A percentile compares a stretch with the other conserved stretches of the same genome.
These are phyloP conservation scores for Kuschelorhynchus macadamiae DNA, from an alignment of 2,888 invertebrate genomes.

Conservation along the genomic window DNA sequence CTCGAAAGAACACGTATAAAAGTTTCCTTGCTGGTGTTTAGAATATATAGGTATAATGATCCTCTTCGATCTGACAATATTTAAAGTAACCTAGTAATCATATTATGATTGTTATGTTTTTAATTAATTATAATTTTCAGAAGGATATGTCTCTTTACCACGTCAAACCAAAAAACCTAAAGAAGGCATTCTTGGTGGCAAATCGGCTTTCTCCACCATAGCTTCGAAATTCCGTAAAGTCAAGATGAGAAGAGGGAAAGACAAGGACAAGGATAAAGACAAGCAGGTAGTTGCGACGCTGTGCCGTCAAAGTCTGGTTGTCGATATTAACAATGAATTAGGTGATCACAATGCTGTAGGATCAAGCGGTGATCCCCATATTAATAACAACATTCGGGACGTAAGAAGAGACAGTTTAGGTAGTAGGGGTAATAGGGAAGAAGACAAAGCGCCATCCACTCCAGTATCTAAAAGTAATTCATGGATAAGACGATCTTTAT, in stretches of 20 bases:
- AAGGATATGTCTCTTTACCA: constrained; percentile 72
- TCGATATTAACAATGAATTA: constrained; percentile 69
- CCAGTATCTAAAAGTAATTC: constrained; percentile 55
- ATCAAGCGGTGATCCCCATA: background rate
- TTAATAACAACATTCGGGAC: constrained; percentile 44
- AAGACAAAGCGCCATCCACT: constrained; percentile 8
- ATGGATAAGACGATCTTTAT: constrained; percentile 62
- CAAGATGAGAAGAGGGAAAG: constrained; percentile 67
- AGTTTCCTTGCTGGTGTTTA: no score
- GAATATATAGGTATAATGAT: no score
- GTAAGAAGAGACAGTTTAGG: constrained; percentile 19
- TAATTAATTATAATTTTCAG: no score
- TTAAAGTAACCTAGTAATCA: no score
- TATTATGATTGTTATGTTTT: no score
- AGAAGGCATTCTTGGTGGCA: constrained; percentile 63
- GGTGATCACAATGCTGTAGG: constrained; percentile 9
- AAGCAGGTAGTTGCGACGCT: constrained; percentile 77
- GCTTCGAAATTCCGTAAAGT: constrained; percentile 75
- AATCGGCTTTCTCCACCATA: constrained; percentile 72
- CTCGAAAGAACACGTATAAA: no score
- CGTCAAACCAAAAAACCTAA: constrained; percentile 62
- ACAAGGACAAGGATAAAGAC: constrained; percentile 64
- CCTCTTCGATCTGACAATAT: no score
- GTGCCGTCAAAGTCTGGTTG: constrained; percentile 82
- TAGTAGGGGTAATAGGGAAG: constrained; percentile 26